Base-by-base conservation (phyloP, 2,113 vertebrate species). In the Lepidothrix coronata region DNA sequence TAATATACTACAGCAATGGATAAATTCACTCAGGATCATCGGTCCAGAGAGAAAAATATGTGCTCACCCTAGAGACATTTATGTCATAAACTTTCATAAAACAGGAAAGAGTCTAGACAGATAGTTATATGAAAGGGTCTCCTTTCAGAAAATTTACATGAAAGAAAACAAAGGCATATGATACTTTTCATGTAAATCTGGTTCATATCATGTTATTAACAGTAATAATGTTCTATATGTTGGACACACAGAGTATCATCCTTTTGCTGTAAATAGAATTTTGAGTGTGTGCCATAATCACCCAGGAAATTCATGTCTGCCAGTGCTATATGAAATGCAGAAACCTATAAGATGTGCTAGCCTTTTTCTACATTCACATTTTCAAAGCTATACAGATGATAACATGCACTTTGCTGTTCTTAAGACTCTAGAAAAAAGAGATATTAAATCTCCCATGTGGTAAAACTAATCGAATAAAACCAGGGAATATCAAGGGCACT, bases 71-170 rank as follows among this genome's bases (percentile, higher is more conserved):
- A 20, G 63, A 33, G 89, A 91, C 6, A 8, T 28, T 96, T 91
- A 91, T 74, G 75, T 86, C 74, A 85, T 75, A 70, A 91, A 12
- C 4, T 90, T 84, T 95, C 3, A 5, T 89, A 77, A 91, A 90
- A 59, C 84, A 71, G 92, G 87, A 95, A 96, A 77, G 37, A 79
- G 66, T 94, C 90, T 95, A 96, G 95, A 96, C 86, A 85, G 49
- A 82, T 68, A 86, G 62, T 78, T 87, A 37, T 35, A 58, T 1
- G 3, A 87, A 80, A 71, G 12, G 8, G 3, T 57, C 16, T 88
- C 49, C 18, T 73, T 92, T 79, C 28, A 75, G 48, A 79, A 80
- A 84, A 83, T 51, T 46, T 79, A 43, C 49, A n/a, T 16, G 13
- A 58, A 92, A 78, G 51, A 57, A 96, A 95, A 83, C 33, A 16